Evolutionary conservation across 2,797 vertebrate species (phyloP), one percentile per base, ranked within the genome.

Genomic region (Chloroceryle amazona): DNA sequence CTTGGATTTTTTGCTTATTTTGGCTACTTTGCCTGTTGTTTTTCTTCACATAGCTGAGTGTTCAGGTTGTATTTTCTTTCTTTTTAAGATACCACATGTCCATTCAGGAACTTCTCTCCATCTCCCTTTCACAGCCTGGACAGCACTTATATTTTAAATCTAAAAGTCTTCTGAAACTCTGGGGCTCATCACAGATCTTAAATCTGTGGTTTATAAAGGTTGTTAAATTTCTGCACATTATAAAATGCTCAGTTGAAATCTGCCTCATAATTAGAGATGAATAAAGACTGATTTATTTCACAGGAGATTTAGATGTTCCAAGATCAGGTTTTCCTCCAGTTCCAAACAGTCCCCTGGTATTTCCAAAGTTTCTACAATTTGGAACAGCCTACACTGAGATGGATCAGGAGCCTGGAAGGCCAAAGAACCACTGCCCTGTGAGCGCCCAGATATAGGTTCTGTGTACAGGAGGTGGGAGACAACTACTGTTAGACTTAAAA

Each of bases 401-500:
- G 5, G 9, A 70, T 8, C 9, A 41, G 28, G 4, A 83, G 5
- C 31, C 25, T 3, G 0, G 20, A 37, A 72, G 33, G 9, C 29
- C n/a, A 46, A 67, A 44, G 4, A 52, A 18, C 6, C 5, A 3
- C 11, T 74, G 31, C 35, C 31, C 54, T 61, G 19, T 0, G 0
- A 54, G 31, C 29, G 5, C 26, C 41, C 5, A 2, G 12, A 72
- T 93, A 60, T 9, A 65, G 6, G 66, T 73, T 55, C 8, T 55
- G 29, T 42, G 8, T 39, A 31, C 28, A 35, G 23, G 35, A 79
- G 29, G 33, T 46, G 39, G 10, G 25, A 92, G 19, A 66, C 21
- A 52, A 41, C 13, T 42, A 23, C 23, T 22, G 15, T 28, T 42
- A 62, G 46, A 31, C 8, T 18, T 39, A 66, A 80, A 75, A 84